Base-by-base conservation (phyloP, 2,113 vertebrate species). In the Athene cunicularia region DNA sequence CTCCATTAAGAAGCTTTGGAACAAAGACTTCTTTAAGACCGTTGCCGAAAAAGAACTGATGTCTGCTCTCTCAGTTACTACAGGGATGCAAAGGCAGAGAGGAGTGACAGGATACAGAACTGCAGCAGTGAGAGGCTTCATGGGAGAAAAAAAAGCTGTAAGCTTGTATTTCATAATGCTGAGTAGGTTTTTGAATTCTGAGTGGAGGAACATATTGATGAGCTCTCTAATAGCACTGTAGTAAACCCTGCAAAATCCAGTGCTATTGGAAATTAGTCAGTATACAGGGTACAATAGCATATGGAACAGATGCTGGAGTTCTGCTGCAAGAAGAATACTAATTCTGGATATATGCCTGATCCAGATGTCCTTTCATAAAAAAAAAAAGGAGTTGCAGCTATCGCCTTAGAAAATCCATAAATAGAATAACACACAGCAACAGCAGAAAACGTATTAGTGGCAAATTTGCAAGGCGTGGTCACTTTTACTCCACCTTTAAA, bases 221-320 rank as follows among this genome's bases (percentile, higher is more conserved):
- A 90, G 21, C 39, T 41, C 17, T 79, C 33, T 81, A 63, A 67
- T 12, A 86, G 35, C 27, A 27, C n/a, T 47, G 20, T 43, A 59
- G 83, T 67, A 86, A 86, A 83, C 68, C 22, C 83, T 88, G 68
- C 50, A 87, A 86, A 91, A 94, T 81, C 47, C n/a, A 74, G 23
- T 77, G 68, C 68, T 91, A 12, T 45, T 93, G 89, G 80, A 93
- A 93, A 75, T 72, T 11, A 93, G 71, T 93, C 75, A 59, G 47
- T 56, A 18, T 37, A 63, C 47, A 60, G 58, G 73, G 59, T 50
- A 88, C 20, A 35, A 39, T 11, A 56, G 49, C 84, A 90, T 82
- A 80, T 83, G 79, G 92, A 95, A 86, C 90, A 93, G 93, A 92
- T 86, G 93, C 82, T 90, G 58, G 62, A 72, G 85, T 82, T 90